Conservation (phyloP, 2,888 invertebrate genomes). For the Trilocha varians region DNA sequence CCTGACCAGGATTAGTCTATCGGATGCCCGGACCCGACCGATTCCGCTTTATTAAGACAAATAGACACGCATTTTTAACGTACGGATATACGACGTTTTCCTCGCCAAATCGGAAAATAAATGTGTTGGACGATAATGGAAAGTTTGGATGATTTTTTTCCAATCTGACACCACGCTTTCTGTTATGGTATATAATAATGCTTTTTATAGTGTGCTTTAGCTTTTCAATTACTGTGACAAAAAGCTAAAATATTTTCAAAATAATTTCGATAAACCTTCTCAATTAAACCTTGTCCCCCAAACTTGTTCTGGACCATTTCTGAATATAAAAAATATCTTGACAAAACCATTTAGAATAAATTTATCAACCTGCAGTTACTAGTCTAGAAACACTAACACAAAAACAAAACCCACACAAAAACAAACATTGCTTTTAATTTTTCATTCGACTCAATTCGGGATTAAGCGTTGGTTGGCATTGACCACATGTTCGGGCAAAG, state of each 20-base stretch:
- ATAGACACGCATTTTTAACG: slow-evolving; percentile 48
- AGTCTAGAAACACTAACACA: not conserved
- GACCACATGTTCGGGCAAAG: slow-evolving; percentile 34
- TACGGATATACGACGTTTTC: slow-evolving; percentile 28
- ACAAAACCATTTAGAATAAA: no score
- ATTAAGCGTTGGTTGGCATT: slow-evolving; percentile 30
- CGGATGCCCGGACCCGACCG: slow-evolving; percentile 32
- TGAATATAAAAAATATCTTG: no score
- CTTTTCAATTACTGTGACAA: no score
- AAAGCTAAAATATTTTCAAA: no score
- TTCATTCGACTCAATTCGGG: slow-evolving; percentile 25
- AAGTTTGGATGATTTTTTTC: no score
- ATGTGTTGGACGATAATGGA: slow-evolving; percentile 1
- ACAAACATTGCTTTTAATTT: slow-evolving; percentile 16
- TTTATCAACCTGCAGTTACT: no score
- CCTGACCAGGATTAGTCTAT: slow-evolving; percentile 37
- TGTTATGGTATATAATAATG: no score
- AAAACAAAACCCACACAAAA: slow-evolving; percentile 5
- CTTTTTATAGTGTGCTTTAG: no score
- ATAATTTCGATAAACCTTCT: no score
- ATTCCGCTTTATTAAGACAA: slow-evolving; percentile 48
- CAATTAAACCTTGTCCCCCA: no score
- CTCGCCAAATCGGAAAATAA: slow-evolving; percentile 14
- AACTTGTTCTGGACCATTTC: no score
- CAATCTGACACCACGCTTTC: no score